Evolutionary conservation across 2,113 vertebrate genomes (phyloP).

Genomic region (Neotragus moschatus): DNA sequence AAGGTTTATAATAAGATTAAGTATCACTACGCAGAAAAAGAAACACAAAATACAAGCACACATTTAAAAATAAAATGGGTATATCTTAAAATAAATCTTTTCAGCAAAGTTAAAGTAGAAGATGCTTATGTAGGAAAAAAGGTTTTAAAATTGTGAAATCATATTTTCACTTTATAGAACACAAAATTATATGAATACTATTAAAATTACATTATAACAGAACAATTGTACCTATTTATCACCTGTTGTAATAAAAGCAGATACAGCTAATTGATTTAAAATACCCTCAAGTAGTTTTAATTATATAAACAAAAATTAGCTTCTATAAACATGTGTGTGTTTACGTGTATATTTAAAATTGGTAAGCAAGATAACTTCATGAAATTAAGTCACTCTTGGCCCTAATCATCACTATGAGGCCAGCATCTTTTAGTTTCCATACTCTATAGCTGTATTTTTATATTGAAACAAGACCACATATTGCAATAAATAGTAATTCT

Average conservation of each 20-base stretch:
- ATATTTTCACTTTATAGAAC: neutral
- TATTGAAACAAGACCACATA: neutral
- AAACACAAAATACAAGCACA: constrained; percentile 38
- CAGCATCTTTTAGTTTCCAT: neutral
- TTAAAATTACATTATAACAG: neutral
- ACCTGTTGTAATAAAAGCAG: neutral
- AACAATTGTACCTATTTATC: neutral
- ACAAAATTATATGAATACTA: neutral
- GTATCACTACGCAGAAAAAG: constrained; percentile 44
- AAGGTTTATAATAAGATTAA: constrained; percentile 50
- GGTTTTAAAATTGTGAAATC: constrained; percentile 12
- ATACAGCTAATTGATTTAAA: constrained; percentile 18
- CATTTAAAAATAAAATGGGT: constrained; percentile 54
- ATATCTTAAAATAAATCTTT: constrained; percentile 56
- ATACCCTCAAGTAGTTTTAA: neutral
- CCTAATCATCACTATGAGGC: neutral
- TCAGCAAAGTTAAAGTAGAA: constrained; percentile 29
- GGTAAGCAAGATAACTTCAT: neutral
- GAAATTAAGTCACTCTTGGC: neutral
- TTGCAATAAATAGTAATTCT: neutral
- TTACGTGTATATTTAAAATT: neutral
- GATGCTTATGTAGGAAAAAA: constrained; percentile 5
- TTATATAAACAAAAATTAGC: neutral
- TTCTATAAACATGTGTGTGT: neutral
- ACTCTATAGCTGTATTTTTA: neutral